phyloP scores from a whole-genome alignment of 1,140 invertebrate species.

The Oryctes rhinoceros region DNA sequence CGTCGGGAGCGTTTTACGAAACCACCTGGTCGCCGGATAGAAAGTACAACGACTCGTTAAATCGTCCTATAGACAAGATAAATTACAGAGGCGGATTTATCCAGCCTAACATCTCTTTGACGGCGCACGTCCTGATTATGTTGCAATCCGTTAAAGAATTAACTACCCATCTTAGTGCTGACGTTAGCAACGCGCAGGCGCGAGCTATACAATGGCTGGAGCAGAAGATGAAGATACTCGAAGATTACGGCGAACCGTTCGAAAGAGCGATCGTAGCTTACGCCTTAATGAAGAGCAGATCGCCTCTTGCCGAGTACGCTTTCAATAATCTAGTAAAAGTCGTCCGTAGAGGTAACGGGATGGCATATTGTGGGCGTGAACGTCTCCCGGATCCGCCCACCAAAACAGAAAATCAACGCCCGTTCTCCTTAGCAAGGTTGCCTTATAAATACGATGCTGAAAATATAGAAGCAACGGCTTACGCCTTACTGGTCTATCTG shows the following conservation, averaged over 20 bases:
- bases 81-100: conserved; percentile 45
- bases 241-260: conserved; percentile 77
- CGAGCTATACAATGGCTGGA: conserved; percentile 84
- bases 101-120: conserved; percentile 84
- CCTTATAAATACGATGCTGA: conserved; percentile 88
- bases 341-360: conserved; percentile 75
- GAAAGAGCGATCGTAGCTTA: conserved; percentile 89
- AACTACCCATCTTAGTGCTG: conserved; percentile 74
- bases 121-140: conserved; percentile 88
- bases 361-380: conserved; percentile 83
- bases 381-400: conserved; percentile 78
- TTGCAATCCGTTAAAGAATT: conserved; percentile 84
- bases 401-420: conserved; percentile 90
- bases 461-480: conserved; percentile 93
- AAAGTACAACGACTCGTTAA: conserved; percentile 80
- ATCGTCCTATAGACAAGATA: conserved; percentile 61
- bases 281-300: conserved; percentile 81
- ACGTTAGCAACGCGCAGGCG: conserved; percentile 74
- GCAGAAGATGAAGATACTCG: conserved; percentile 79
- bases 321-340: conserved; percentile 76
- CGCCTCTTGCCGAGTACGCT: conserved; percentile 80
- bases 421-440: conserved; percentile 85
- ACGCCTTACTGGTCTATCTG: conserved; percentile 89
- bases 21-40: conserved; percentile 81
- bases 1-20: conserved; percentile 86